These are phyloP conservation scores for Argynnis bischoffii DNA, from an alignment of 2,888 invertebrate species.

Conservation along the genomic window DNA sequence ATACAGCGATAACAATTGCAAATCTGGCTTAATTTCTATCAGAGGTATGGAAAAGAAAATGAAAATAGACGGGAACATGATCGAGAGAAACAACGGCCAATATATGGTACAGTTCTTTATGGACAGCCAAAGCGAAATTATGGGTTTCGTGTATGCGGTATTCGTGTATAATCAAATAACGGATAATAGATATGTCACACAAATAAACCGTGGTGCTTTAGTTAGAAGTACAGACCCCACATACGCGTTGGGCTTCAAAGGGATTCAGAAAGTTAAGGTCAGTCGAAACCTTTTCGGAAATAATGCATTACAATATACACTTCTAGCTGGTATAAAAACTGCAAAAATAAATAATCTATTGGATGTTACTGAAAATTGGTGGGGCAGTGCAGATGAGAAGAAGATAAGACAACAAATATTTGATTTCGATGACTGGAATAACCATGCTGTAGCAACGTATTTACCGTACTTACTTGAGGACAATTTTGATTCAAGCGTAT, in stretches of 20 bases:
- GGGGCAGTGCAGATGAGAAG: constrained; percentile 91
- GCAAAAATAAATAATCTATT: constrained; percentile 93
- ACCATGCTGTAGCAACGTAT: constrained; percentile 95
- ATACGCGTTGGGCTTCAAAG: constrained; percentile 94
- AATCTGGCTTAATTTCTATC: constrained; percentile 89
- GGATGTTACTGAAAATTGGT: constrained; percentile 97
- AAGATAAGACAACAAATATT: constrained; percentile 93
- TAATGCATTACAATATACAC: constrained; percentile 92
- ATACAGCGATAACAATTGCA: constrained; percentile 93
- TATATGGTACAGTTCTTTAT: constrained; percentile 94
- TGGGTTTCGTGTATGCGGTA: constrained; percentile 91
- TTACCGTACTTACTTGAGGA: constrained; percentile 93
- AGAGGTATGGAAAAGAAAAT: constrained; percentile 98
- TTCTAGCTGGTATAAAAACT: constrained; percentile 95
- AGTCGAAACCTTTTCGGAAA: constrained; percentile 94
- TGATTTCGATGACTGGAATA: constrained; percentile 99
- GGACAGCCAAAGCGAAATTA: constrained; percentile 96
- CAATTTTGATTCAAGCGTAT: constrained; percentile 88
- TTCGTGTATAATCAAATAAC: constrained; percentile 90
- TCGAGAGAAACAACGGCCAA: constrained; percentile 90
- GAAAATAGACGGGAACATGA: constrained; percentile 89
- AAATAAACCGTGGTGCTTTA: constrained; percentile 61
- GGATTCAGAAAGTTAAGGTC: constrained; percentile 96
- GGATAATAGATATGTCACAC: constrained; percentile 82
- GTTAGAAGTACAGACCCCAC: constrained; percentile 83